Conservation (phyloP, 2,888 invertebrate species). For the Aphelenchoides bicaudatus region DNA sequence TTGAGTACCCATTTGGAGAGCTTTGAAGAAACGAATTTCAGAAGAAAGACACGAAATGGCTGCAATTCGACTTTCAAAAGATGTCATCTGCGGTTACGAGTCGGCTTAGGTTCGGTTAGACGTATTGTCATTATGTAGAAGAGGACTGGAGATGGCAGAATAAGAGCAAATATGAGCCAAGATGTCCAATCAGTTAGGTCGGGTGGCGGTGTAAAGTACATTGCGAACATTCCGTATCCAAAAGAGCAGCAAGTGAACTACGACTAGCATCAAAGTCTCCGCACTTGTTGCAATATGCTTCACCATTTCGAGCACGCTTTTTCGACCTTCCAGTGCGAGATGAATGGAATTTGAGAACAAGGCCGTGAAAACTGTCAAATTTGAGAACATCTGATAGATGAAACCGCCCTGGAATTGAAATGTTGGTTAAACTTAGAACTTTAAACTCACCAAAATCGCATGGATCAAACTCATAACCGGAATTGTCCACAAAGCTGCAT, state of each 20-base stretch:
- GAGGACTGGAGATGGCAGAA: constrained; percentile 43
- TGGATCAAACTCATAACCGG: constrained; percentile 48
- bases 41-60: too few species aligned
- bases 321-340: constrained; percentile 42
- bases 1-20: too few species aligned
- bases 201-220: constrained; percentile 14
- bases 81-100: not conserved
- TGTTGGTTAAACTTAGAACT: constrained; percentile 2
- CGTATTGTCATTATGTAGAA: constrained; percentile 48
- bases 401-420: constrained; percentile 48
- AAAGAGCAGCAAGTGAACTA: constrained; percentile 40
- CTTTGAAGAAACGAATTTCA: too few species aligned
- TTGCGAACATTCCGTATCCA: constrained; percentile 29
- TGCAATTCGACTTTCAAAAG: too few species aligned
- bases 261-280: constrained; percentile 34
- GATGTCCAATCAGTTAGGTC: not conserved
- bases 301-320: constrained; percentile 37
- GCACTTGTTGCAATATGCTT: constrained; percentile 27
- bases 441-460: constrained; percentile 38
- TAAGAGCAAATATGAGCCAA: constrained; percentile 21
- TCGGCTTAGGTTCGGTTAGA: constrained; percentile 37
- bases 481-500: constrained; percentile 45
- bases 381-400: constrained; percentile 46
- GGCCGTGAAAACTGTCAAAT: constrained; percentile 36
- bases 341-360: constrained; percentile 44